These are phyloP conservation scores for Ptychoptera albimana DNA, from an alignment of 2,888 invertebrate genomes.

Conservation along the genomic window DNA sequence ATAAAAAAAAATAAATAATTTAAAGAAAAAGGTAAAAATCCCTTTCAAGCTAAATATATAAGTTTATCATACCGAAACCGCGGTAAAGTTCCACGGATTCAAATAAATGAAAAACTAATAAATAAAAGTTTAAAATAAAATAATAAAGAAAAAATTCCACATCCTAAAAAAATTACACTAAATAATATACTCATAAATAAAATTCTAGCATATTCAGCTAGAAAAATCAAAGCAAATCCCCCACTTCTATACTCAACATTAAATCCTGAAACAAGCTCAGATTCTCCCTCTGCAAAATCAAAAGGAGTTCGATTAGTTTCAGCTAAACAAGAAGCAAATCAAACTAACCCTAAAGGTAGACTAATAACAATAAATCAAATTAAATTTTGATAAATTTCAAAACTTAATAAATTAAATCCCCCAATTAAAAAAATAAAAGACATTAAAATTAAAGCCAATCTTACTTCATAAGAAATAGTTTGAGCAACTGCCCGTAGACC, in stretches of 20 bases:
- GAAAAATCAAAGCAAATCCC: constrained; percentile 56
- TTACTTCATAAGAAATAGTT: constrained; percentile 63
- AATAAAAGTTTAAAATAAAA: constrained; percentile 40
- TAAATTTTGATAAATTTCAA: constrained; percentile 33
- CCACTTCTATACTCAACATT: constrained; percentile 60
- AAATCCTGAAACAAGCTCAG: constrained; percentile 64
- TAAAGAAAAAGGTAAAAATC: constrained; percentile 45
- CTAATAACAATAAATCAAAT: constrained; percentile 39
- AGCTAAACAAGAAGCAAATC: constrained; percentile 44
- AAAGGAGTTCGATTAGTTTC: constrained; percentile 59
- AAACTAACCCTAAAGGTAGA: constrained; percentile 38
- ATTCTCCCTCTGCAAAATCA: constrained; percentile 68
- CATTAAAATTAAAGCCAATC: constrained; percentile 28
- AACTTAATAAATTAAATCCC: constrained; percentile 36
- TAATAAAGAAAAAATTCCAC: constrained; percentile 29
- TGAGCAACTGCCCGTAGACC: constrained; percentile 51
- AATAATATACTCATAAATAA: constrained; percentile 48
- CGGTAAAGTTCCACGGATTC: constrained; percentile 47
- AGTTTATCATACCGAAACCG: constrained; percentile 62
- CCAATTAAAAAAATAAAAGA: constrained; percentile 37
- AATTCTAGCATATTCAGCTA: constrained; percentile 52
- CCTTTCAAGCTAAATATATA: constrained; percentile 51
- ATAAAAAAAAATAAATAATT: constrained; percentile 44
- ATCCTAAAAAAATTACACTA: constrained; percentile 41
- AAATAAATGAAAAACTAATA: constrained; percentile 45